Conservation (phyloP, 2,797 vertebrate species). For the Vireo griseus region DNA sequence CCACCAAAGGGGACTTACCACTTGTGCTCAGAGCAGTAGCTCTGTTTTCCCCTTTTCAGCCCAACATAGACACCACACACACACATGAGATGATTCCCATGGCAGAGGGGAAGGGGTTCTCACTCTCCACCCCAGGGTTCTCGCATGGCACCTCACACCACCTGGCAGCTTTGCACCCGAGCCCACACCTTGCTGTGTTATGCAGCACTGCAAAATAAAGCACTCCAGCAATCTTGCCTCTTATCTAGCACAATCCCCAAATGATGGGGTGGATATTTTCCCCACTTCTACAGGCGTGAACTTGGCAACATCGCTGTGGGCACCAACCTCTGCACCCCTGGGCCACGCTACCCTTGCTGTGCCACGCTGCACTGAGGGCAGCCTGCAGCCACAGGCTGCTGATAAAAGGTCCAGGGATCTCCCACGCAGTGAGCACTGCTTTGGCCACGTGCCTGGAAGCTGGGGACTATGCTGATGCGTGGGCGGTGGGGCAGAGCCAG, state of each 20-base stretch:
- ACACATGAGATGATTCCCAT: neutral
- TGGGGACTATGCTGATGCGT: fast-evolving
- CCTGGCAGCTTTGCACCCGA: neutral
- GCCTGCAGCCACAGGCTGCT: neutral
- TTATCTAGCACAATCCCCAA: neutral
- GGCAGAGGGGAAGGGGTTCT: neutral
- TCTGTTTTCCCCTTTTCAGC: neutral
- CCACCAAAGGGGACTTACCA: neutral
- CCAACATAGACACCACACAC: neutral
- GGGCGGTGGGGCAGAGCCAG: neutral
- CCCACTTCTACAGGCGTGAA: neutral
- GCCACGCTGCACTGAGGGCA: neutral
- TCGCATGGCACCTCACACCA: neutral
- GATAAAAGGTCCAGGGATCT: neutral
- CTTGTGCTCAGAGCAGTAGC: neutral
- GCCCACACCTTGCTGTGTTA: neutral
- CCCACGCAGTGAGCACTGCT: neutral
- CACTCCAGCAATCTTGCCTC: neutral
- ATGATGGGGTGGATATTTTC: neutral
- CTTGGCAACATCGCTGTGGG: neutral
- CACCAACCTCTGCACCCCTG: neutral
- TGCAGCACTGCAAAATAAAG: neutral
- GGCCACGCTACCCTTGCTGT: fast-evolving
- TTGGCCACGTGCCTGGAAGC: neutral
- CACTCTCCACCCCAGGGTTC: neutral